Evolutionary conservation across 2,113 vertebrate species (phyloP), one percentile per base, ranked within the genome.

Genomic region (Sebastes schlegelii): DNA sequence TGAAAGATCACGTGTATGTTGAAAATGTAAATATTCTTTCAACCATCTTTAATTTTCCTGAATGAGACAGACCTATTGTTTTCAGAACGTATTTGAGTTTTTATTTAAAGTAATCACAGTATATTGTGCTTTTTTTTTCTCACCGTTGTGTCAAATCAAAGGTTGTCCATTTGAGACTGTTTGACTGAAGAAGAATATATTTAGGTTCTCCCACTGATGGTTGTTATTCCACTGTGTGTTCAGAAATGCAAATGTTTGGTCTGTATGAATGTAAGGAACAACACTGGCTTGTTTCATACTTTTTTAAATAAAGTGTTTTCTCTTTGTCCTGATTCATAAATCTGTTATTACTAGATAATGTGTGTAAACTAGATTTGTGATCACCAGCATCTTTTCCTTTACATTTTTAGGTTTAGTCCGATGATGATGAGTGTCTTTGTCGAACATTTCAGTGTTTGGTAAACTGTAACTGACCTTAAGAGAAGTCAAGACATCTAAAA

Each of bases 261-360:
- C 54, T 90, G 80, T 63, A 54, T 83, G 71, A 83, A 61, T 74
- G 69, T 82, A 52, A 67, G 61, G 45, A 85, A 80, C 72, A 79
- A 73, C 46, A 26, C 23, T 70, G 26, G 55, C 51, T 78, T 71
- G 76, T 80, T 84, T 83, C 74, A 57, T 58, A 55, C 21, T 43
- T 79, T 80, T 86, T 66, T 34, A 8, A 89, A 89, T 66, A 83
- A 88, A 91, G 19, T 75, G 11, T 61, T 68, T 42, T 46, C 49
- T 61, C 75, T 61, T 72, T 19, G 40, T 51, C 2, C 9, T 19
- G 12, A 8, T 45, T 54, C 5, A 66, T 17, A 51, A 26, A 26
- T 63, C 1, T 43, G 5, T 12, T 58, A 8, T 16, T 64, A 43
- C 19, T 21, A 21, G 42, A n/a, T 49, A 12, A 4, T 46, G 10